phyloP scores from a whole-genome alignment of 1,140 invertebrate species.

The Batillaria attramentaria region DNA sequence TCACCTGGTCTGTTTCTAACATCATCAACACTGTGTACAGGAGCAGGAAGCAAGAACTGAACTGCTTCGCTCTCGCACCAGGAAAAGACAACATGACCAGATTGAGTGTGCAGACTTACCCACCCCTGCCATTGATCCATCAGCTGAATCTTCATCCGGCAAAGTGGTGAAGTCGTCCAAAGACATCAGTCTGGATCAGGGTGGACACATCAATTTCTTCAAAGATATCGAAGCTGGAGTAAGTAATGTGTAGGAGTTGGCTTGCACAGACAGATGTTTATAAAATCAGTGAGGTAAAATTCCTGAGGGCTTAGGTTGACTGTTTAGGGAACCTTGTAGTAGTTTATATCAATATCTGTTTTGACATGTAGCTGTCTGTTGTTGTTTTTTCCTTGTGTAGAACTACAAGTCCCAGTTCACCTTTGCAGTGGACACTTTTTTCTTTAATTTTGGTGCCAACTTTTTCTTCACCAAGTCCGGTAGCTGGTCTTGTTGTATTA shows the following conservation, averaged over 20 bases:
- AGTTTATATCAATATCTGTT: background rate
- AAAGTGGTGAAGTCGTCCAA: background rate
- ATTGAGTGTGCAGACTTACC: no score
- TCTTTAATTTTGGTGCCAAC: no score
- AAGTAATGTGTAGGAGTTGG: slow-evolving; percentile 23
- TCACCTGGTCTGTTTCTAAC: background rate
- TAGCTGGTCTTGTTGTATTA: no score
- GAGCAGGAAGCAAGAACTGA: slow-evolving; percentile 85
- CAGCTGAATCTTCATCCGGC: background rate
- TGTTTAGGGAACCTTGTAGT: slow-evolving; percentile 1
- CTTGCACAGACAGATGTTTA: background rate
- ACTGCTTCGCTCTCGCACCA: slow-evolving; percentile 80
- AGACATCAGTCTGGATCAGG: slow-evolving; percentile 13
- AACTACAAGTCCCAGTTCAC: no score
- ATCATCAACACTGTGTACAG: slow-evolving; percentile 46
- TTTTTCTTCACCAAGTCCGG: no score
- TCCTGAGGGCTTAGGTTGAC: background rate
- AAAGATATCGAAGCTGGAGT: slow-evolving; percentile 84
- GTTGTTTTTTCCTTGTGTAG: background rate
- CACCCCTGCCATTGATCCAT: background rate
- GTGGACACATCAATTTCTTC: slow-evolving; percentile 91
- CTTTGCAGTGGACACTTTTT: no score
- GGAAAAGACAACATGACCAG: slow-evolving; percentile 17
- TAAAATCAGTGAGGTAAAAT: background rate
- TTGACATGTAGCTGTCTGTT: background rate